Evolutionary conservation across 2,888 invertebrate genomes (phyloP).

Genomic region (Hirtodrosophila cameraria): DNA sequence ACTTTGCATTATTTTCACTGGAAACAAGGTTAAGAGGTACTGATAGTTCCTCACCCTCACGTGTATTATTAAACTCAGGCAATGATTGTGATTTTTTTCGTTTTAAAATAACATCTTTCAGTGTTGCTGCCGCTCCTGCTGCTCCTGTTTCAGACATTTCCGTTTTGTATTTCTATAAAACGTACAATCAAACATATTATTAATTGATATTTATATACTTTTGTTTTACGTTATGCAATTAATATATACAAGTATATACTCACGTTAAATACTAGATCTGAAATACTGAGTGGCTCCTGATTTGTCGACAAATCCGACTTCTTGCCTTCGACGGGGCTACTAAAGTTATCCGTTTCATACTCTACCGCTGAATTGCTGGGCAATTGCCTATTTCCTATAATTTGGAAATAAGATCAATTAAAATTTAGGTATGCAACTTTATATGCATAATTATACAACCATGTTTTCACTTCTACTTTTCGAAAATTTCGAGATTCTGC

Average conservation of each 20-base stretch:
- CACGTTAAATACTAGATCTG: conserved; percentile 61
- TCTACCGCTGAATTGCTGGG: conserved; percentile 41
- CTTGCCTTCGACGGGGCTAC: conserved; percentile 46
- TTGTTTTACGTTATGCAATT: no score
- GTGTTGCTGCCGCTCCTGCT: conserved; percentile 49
- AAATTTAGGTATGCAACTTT: background rate
- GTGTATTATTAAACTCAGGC: conserved; percentile 59
- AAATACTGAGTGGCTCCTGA: conserved; percentile 50
- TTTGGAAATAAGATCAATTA: background rate
- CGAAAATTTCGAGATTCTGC: no score
- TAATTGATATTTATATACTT: background rate
- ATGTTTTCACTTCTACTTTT: no score
- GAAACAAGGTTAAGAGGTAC: conserved; percentile 79
- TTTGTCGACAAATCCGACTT: conserved; percentile 45
- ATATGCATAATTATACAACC: background rate
- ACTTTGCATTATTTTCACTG: conserved; percentile 78
- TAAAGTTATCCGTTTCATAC: conserved; percentile 44
- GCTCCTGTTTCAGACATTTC: conserved; percentile 51
- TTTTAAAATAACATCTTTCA: conserved; percentile 69
- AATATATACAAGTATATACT: conserved; percentile 27
- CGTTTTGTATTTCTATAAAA: conserved; percentile 61
- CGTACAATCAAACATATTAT: background rate
- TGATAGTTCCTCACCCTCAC: conserved; percentile 68
- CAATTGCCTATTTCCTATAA: conserved; percentile 49
- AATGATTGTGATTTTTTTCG: conserved; percentile 65